Conservation (phyloP, 1,140 invertebrate genomes). For the Wiebesia pumilae region DNA sequence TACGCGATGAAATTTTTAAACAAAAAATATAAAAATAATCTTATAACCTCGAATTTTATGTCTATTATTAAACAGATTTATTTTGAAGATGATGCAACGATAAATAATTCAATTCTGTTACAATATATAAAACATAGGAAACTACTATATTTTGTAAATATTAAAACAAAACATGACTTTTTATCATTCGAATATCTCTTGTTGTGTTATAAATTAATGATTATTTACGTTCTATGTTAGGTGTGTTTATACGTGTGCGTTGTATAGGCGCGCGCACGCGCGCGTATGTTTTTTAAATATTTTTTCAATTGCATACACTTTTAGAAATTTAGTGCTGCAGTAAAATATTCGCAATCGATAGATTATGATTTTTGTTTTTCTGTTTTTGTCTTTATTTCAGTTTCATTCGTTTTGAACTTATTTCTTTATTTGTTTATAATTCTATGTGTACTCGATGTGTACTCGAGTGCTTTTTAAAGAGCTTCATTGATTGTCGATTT, state of each 20-base stretch:
- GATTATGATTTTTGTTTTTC: background rate
- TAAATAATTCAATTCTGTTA: background rate
- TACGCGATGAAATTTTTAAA: background rate
- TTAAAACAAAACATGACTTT: background rate
- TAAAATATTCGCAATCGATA: background rate
- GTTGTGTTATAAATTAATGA: background rate
- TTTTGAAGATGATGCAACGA: background rate
- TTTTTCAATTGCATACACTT: background rate
- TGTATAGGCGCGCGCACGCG: background rate
- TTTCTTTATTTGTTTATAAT: too few species aligned
- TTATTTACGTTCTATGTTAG: background rate
- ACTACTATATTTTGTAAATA: background rate
- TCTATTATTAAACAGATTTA: background rate
- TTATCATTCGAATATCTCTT: background rate
- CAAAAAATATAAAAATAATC: background rate
- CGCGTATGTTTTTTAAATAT: background rate
- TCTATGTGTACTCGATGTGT: background rate
- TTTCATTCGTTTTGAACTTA: background rate
- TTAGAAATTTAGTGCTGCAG: background rate
- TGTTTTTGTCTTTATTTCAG: background rate
- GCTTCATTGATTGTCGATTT: conserved; percentile 15
- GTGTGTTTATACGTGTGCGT: background rate
- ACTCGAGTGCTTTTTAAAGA: background rate
- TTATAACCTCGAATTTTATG: conserved; percentile 12
- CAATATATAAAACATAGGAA: background rate